Base-by-base conservation (phyloP, 2,797 vertebrate species). In the Melanotaenia pygmaea region DNA sequence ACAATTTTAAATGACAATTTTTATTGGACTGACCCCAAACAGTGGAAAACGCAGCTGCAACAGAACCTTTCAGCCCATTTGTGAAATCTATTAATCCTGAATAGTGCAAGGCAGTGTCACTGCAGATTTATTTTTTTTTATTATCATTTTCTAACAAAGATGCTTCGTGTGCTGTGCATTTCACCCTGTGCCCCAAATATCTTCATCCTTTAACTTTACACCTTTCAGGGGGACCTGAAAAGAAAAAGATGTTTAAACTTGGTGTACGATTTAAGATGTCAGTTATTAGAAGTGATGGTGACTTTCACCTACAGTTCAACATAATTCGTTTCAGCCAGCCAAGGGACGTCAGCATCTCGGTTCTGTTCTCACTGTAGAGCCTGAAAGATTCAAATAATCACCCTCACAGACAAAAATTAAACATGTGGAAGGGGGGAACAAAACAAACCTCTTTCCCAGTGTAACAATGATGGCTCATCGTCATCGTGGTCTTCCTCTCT, bases 21-120 rank as follows among this genome's bases (percentile, higher is more conserved):
- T 93, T 91, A 94, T 89, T 91, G 75, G 76, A 90, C 88, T 77
- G 84, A 62, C 87, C 91, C 85, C 79, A 85, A 85, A 86, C 74
- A 59, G 89, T 84, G 80, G 50, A 68, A 79, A 72, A 71, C 68
- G 83, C 73, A 4, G 60, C 73, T 75, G 67, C 58, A 89, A 72
- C 57, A 83, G 59, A 83, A 77, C 61, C 74, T 70, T 66, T 76
- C 40, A 81, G 67, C 70, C 78, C 76, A 63, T 76, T 50, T 73
- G 86, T 89, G 89, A 86, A 72, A 79, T 74, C 45, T 32, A 70
- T 62, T 77, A 61, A 67, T 80, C 59, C 75, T 75, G 4, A 81
- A 67, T 18, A 45, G 89, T 91, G 88, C 37, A 28, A 71, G 74
- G 79, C 79, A 76, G 86, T 18, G 65, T 79, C 74, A 71, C 84